A percentile compares a stretch with the other conserved stretches of the same genome.
Evolutionary conservation across 1,140 invertebrate genomes (phyloP).

Genomic region (Pseudomyrmex pallidus): DNA sequence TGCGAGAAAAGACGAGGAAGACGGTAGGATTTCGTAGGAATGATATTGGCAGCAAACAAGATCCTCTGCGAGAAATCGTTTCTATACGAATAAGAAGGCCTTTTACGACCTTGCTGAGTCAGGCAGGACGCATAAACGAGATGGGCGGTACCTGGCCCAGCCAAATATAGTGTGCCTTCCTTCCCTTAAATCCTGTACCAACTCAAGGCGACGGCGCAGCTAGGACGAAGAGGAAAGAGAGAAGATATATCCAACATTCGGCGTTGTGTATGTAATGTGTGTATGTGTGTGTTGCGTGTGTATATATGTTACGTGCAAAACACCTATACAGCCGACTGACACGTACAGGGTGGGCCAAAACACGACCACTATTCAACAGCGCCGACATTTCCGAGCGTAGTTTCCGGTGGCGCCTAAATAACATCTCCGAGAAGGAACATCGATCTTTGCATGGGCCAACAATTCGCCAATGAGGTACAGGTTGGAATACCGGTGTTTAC

Average conservation of each 20-base stretch:
- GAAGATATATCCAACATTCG: conserved; percentile 34
- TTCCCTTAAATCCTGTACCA: conserved; percentile 79
- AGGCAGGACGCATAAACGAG: conserved; percentile 81
- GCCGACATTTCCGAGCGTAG: conserved; percentile 67
- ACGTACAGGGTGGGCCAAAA: conserved; percentile 74
- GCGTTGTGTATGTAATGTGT: neutral
- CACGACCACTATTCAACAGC: conserved; percentile 79
- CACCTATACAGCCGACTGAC: conserved; percentile 38
- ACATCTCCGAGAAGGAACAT: conserved; percentile 65
- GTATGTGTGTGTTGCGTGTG: neutral
- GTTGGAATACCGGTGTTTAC: conserved; percentile 36
- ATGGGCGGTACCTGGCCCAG: conserved; percentile 81
- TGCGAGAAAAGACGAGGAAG: conserved; percentile 37
- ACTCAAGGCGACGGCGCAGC: conserved; percentile 36
- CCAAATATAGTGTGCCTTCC: conserved; percentile 81
- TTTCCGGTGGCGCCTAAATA: conserved; percentile 65
- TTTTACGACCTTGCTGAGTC: conserved; percentile 78
- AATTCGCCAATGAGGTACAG: conserved; percentile 59
- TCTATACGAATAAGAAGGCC: conserved; percentile 75
- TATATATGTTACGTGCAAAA: conserved; percentile 55
- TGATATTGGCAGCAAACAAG: conserved; percentile 74
- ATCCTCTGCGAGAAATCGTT: conserved; percentile 79
- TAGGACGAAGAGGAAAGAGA: conserved; percentile 4
- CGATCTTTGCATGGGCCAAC: conserved; percentile 64
- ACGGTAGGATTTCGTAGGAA: conserved; percentile 62